Conservation (phyloP, 2,797 vertebrate genomes). For the Acanthis flammea region DNA sequence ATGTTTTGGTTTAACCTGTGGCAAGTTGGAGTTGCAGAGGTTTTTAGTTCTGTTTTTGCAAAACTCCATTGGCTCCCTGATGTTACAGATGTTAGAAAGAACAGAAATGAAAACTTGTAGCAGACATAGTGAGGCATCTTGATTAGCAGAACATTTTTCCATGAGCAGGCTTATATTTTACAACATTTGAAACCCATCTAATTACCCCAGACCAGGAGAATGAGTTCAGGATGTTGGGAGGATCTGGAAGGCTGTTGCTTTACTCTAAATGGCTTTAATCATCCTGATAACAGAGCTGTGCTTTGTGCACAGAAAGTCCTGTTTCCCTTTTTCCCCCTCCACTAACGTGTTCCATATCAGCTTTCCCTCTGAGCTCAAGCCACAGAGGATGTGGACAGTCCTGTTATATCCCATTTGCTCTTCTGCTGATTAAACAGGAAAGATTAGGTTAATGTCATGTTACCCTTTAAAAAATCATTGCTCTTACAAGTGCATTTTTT, state of each 20-base stretch:
- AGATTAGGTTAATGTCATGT: neutral
- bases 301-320: neutral
- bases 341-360: neutral
- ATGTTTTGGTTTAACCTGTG: neutral
- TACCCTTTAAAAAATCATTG: neutral
- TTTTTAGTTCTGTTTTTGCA: neutral
- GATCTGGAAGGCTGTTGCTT: constrained; percentile 33
- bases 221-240: constrained; percentile 26
- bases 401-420: neutral
- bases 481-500: neutral
- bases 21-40: neutral
- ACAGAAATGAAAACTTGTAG: neutral
- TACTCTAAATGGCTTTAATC: constrained; percentile 33
- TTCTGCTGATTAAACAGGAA: constrained; percentile 2
- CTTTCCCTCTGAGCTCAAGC: neutral
- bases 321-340: neutral
- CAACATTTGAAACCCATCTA: constrained; percentile 11
- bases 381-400: neutral
- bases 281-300: neutral
- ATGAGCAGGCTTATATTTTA: neutral
- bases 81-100: neutral
- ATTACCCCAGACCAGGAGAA: constrained; percentile 18
- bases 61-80: neutral
- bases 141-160: neutral
- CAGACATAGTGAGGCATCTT: neutral